These are phyloP conservation scores for Rhorus exstirpatorius DNA, from an alignment of 2,888 invertebrate genomes.

Conservation along the genomic window DNA sequence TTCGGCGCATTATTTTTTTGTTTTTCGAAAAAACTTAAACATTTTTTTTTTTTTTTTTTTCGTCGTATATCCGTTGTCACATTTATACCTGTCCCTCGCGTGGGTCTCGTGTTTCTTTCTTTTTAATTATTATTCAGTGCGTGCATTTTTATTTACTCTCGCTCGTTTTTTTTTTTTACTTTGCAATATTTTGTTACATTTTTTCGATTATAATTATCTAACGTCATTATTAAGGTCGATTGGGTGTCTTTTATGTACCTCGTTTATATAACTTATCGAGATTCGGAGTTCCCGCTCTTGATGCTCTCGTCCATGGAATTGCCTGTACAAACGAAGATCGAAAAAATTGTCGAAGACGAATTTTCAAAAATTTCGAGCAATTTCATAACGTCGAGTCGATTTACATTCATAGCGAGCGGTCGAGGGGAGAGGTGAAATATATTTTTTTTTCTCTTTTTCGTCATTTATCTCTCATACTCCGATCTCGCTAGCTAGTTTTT, in stretches of 20 bases:
- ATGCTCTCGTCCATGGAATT: conserved; percentile 3
- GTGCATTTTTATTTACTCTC: conserved; percentile 38
- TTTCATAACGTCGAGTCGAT: conserved; percentile 23
- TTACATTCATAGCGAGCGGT: conserved; percentile 24
- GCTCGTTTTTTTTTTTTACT: conserved; percentile 19
- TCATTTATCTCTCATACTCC: conserved; percentile 59
- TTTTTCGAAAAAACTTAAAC: conserved; percentile 31
- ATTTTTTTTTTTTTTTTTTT: conserved; percentile 33
- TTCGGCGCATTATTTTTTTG: conserved; percentile 75
- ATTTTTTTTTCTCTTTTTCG: conserved; percentile 32
- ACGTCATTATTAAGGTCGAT: conserved; percentile 64
- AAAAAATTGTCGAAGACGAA: conserved; percentile 30
- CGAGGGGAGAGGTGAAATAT: conserved; percentile 18
- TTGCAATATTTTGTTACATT: conserved; percentile 24
- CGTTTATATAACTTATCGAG: conserved; percentile 31
- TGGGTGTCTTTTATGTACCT: conserved; percentile 41
- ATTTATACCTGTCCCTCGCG: conserved; percentile 44
- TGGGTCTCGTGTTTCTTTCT: conserved; percentile 48
- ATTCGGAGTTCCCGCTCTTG: conserved; percentile 23
- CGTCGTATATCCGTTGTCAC: conserved; percentile 35
- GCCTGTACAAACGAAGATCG: conserved; percentile 19
- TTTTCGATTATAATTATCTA: conserved; percentile 65
- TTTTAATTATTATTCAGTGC: no score
- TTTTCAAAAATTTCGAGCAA: conserved; percentile 33
- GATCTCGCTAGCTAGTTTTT: conserved; percentile 30